Evolutionary conservation across 2,888 invertebrate genomes (phyloP), one percentile per base, ranked within the genome.

Genomic region (Leistus spinibarbis): DNA sequence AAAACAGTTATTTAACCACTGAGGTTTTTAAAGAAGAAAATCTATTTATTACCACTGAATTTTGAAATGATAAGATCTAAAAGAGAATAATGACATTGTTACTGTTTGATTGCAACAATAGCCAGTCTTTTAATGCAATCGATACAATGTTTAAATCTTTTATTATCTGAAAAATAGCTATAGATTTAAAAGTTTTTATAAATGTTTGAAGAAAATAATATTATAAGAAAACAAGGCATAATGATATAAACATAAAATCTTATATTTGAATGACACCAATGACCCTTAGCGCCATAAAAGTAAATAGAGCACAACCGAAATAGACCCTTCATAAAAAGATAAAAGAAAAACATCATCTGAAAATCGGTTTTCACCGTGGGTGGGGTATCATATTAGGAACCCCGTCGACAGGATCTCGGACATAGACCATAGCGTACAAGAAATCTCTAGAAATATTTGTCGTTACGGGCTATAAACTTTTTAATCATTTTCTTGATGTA

Each of bases 271-370:
- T 53, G 54, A 54, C 54, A 53, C 54, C 71, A 71, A 71, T 71
- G 71, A 64, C 4, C 54, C 64, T 24, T 71, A 23, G 23, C 54
- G 23, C 54, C 16, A 71, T 71, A 71, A 71, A 71, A 71, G 16
- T 64, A 71, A 64, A 71, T 71, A 64, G 71, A 71, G 71, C 70
- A 63, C 7, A 23, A 70, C 63, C 40, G 57, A 60, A 69, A 69
- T 53, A n/a, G 23, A 2, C 20, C 40, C 40, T 69, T 60, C 60
- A 19, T 57, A 69, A 60, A 60, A 69, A 62, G 57, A 69, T 69
- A 69, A 69, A 69, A 60, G 69, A 27, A 27, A 16, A 64, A 66
- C 53, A 60, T 17, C 20, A 40, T 69, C 27, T 27, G 60, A 69
- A 69, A 69, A 69, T 69, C 60, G 56, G 19, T 57, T 69, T 69